A percentile compares a stretch with the other conserved stretches of the same genome.
Evolutionary conservation across 2,113 vertebrate species (phyloP).

Genomic region (Propithecus coquereli): DNA sequence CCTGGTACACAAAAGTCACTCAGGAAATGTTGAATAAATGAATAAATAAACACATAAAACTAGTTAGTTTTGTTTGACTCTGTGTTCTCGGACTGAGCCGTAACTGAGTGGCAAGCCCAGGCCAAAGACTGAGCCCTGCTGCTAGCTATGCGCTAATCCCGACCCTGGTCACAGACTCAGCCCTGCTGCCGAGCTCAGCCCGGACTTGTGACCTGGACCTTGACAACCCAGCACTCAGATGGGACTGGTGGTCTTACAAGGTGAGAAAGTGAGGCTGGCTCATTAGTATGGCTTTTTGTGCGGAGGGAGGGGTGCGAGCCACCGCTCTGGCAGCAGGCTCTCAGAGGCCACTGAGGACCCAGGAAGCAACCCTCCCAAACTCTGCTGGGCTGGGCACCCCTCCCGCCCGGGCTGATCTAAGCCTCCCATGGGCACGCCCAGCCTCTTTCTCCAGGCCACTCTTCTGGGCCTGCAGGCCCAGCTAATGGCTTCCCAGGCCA

Average conservation of each 20-base stretch:
- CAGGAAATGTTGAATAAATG: background rate
- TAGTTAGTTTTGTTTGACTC: background rate
- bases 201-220: background rate
- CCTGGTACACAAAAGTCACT: background rate
- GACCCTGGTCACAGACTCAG: background rate
- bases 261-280: background rate
- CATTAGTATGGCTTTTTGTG: background rate
- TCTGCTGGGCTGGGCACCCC: background rate
- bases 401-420: background rate
- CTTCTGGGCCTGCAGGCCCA: background rate
- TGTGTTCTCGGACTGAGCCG: background rate
- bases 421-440: conserved; percentile 18
- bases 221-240: background rate
- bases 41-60: background rate
- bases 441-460: conserved; percentile 21
- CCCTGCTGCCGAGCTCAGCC: background rate
- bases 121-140: background rate
- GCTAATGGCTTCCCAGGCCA: conserved; percentile 51
- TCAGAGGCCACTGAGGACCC: background rate
- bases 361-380: background rate
- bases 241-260: background rate
- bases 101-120: background rate
- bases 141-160: too few species aligned
- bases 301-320: background rate
- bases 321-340: background rate